Base-by-base conservation (phyloP, 1,140 invertebrate genomes). In the Heliconius melpomene region DNA sequence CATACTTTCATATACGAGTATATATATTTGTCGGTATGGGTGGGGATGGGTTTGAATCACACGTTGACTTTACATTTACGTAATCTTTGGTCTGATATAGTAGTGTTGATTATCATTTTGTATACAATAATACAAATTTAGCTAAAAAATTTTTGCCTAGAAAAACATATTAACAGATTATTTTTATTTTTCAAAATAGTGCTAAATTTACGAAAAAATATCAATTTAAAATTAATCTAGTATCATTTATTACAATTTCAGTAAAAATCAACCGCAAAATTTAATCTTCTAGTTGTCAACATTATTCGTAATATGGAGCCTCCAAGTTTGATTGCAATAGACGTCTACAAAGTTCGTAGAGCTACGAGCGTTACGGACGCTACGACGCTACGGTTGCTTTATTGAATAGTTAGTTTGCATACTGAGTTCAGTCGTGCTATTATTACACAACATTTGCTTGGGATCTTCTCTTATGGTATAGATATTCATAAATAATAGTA, bases 341-440 rank as follows among this genome's bases (percentile, higher is more conserved):
- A 78, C 52, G 71, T 73, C 77, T 78, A 78, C 77, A 72, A 73
- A 73, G 26, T 78, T 78, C 52, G 77, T 78, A 78, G 77, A 57
- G 46, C 72, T 77, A 77, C 75, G 75, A 66, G 38, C 60, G 75
- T 57, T 71, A 77, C 57, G 23, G 60, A 3, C 60, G 60, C 60
- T 66, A 66, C 60, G 60, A 2, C 60, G 60, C 60, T 66, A 29
- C 60, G 60, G 60, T 66, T 66, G 23, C 60, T 66, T 66, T 66
- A 66, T 66, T 66, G 23, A 66, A 66, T 66, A 29, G 9, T 66
- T 66, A 29, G 8, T 66, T 66, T 29, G 23, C 26, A 29, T 66
- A n/a, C 23, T 66, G n/a, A 26, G 23, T 6, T 66, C 60, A 26
- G 8, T 16, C 29, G 60, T 66, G 23, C 60, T 66, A 29, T 13